Evolutionary conservation across 2,888 invertebrate genomes (phyloP).

Genomic region (Rhorus exstirpatorius): DNA sequence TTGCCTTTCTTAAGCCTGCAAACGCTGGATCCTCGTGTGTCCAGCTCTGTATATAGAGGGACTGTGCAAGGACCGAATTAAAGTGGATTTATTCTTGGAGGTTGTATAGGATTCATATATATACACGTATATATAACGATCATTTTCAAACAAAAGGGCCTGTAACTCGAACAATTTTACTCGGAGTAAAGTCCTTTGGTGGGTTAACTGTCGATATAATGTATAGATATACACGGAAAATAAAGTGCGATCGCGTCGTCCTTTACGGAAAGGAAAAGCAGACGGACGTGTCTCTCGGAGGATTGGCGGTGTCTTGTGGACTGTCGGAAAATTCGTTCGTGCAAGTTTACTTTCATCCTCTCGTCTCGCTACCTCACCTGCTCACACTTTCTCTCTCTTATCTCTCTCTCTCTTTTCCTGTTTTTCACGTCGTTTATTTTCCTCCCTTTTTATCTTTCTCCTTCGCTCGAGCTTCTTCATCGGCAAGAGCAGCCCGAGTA

Average conservation of each 20-base stretch:
- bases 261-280: neutral
- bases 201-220: too few species aligned
- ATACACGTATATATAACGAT: neutral
- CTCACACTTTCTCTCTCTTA: neutral
- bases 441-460: constrained; percentile 19
- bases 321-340: constrained; percentile 43
- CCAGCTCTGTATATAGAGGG: constrained; percentile 2
- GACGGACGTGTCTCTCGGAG: constrained; percentile 22
- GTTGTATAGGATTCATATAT: neutral
- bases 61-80: constrained; percentile 31
- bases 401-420: constrained; percentile 15
- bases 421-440: constrained; percentile 15
- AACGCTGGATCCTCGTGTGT: neutral
- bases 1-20: constrained; percentile 41
- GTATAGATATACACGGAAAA: neutral
- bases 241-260: constrained; percentile 26
- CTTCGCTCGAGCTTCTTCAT: constrained; percentile 47
- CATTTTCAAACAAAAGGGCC: neutral
- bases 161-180: neutral
- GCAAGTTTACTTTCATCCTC: constrained; percentile 57
- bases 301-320: constrained; percentile 40
- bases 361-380: constrained; percentile 8
- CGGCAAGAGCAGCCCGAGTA: constrained; percentile 23
- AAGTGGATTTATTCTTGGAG: constrained; percentile 39
- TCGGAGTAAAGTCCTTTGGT: neutral